A percentile compares a stretch with the other conserved stretches of the same genome.
phyloP scores from a whole-genome alignment of 2,113 vertebrate genomes.

The Hydropotes inermis region DNA sequence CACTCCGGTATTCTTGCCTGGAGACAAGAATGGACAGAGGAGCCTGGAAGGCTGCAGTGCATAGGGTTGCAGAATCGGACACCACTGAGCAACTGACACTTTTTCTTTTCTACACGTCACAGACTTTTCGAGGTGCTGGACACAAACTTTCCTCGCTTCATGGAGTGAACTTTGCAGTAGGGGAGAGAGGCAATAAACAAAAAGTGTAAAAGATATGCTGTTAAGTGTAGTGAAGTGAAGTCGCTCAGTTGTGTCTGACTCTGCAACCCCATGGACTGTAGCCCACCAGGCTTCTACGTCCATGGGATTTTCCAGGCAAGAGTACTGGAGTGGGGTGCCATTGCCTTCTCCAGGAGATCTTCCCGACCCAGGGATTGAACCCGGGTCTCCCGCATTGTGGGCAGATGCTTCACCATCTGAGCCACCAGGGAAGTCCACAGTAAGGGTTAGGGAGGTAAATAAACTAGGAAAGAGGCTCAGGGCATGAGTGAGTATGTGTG shows the following conservation, averaged over 20 bases:
- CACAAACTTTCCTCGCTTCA: background rate
- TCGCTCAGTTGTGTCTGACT: background rate
- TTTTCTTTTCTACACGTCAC: background rate
- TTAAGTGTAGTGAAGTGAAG: background rate
- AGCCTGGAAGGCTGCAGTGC: background rate
- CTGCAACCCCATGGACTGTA: background rate
- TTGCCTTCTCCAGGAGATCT: background rate
- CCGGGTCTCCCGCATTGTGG: rapidly evolving
- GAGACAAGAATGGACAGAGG: background rate
- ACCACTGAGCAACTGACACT: background rate
- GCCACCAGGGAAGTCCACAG: background rate
- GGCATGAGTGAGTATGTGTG: too few relatives aligned
- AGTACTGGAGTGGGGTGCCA: background rate
- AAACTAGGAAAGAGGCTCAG: background rate
- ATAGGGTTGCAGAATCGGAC: background rate
- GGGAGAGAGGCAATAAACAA: background rate
- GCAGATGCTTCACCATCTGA: background rate
- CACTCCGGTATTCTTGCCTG: background rate
- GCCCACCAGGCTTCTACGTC: background rate
- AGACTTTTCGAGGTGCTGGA: background rate
- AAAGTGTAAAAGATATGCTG: background rate
- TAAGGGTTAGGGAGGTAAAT: background rate
- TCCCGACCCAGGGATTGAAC: background rate
- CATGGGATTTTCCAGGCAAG: background rate
- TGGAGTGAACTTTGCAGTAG: background rate